phyloP scores from a whole-genome alignment of 2,797 vertebrate genomes.

The Peromyscus attwateri region DNA sequence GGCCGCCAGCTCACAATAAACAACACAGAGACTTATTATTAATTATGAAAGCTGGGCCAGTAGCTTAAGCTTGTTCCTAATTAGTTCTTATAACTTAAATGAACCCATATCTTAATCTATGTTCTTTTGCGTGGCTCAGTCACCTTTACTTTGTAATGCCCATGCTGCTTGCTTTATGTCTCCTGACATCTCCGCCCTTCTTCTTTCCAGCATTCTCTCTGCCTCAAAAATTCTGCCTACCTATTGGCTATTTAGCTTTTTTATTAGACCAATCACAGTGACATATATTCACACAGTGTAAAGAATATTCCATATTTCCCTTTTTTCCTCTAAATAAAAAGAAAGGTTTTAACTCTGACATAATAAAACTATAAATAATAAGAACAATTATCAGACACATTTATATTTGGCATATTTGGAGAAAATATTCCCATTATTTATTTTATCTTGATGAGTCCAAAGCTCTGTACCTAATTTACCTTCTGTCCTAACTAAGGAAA shows the following conservation, averaged over 20 bases:
- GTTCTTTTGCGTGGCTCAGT: background rate
- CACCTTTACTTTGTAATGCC: background rate
- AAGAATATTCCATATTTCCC: background rate
- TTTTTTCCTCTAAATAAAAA: no score
- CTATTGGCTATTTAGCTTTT: background rate
- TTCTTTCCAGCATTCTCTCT: background rate
- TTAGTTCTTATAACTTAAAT: background rate
- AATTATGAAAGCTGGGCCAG: background rate
- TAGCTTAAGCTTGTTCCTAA: background rate
- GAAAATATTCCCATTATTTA: no score
- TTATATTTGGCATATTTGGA: no score
- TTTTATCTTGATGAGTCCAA: no score
- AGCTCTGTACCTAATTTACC: no score
- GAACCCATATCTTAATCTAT: background rate
- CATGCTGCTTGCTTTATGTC: background rate
- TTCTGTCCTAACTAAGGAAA: no score
- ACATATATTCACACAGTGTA: background rate
- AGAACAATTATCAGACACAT: no score
- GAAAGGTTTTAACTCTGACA: no score
- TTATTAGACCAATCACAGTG: background rate
- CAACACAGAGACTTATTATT: background rate
- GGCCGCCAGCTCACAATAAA: background rate
- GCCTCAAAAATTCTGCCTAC: background rate
- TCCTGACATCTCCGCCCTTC: background rate
- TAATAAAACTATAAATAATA: no score